phyloP scores from a whole-genome alignment of 2,888 invertebrate species.

The Deilephila porcellus region DNA sequence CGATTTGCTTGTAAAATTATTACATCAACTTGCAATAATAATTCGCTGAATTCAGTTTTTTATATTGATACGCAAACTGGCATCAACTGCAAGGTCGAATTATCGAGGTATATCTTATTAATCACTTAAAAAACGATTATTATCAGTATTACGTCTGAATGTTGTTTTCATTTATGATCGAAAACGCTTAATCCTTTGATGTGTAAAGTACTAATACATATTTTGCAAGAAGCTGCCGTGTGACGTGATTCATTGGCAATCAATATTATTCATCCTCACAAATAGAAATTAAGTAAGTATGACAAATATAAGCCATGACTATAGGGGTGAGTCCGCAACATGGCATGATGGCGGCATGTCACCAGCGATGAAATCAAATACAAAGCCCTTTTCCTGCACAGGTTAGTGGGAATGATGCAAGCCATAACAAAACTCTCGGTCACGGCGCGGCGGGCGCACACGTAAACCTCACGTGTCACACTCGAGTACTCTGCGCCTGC shows the following conservation, averaged over 20 bases:
- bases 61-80: background rate
- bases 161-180: background rate
- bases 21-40: slow-evolving; percentile 27
- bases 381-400: background rate
- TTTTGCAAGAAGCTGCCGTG: background rate
- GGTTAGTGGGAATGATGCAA: slow-evolving; percentile 45
- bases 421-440: slow-evolving; percentile 65
- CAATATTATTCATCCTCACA: background rate
- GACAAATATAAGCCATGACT: background rate
- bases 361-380: background rate
- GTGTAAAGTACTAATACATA: background rate
- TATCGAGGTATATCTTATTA: slow-evolving; percentile 7
- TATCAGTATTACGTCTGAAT: background rate
- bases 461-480: slow-evolving; percentile 64
- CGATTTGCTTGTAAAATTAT: slow-evolving; percentile 24
- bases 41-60: slow-evolving; percentile 24
- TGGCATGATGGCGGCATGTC: background rate
- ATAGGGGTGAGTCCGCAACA: background rate
- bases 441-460: slow-evolving; percentile 67
- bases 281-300: too few species aligned
- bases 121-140: background rate
- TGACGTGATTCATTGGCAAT: background rate
- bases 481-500: slow-evolving; percentile 53
- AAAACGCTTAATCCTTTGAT: background rate
- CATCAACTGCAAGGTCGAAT: background rate